Base-by-base conservation (phyloP, 2,113 vertebrate species). In the Orthonyx spaldingii region DNA sequence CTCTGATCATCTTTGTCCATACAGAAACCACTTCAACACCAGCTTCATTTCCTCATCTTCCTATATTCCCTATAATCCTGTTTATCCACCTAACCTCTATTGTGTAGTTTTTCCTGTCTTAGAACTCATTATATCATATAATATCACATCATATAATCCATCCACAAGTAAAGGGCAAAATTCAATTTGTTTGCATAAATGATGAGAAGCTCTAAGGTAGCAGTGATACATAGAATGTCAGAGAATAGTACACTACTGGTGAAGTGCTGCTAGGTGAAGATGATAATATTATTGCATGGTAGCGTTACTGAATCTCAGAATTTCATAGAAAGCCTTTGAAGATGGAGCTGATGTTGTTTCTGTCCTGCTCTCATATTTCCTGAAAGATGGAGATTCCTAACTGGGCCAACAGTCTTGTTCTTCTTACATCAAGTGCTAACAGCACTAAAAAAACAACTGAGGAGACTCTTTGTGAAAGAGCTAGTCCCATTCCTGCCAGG, bases 21-120 rank as follows among this genome's bases (percentile, higher is more conserved):
- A 41, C 0, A 55, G 23, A 75, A 84, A 50, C 3, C 1, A 30
- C 10, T 26, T 3, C 19, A 41, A 39, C 33, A 5, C 2, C 9
- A 74, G 28, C 4, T 23, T 18, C 9, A 42, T 59, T 81, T 94
- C 9, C 30, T 81, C 5, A 35, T 27, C 10, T 37, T 74, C 20
- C 20, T 30, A 23, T 14, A 37, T 53, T 69, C 9, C 50, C 56
- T 66, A 24, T 35, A 78, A 87, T 39, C 11, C 3, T 5, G 9
- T 71, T 46, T 71, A 55, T 20, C 17, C 1, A 3, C 9, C 8
- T 50, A 41, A 33, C 52, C 1, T 35, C 16, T 56, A 5, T 33
- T 3, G 0, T 20, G 3, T 7, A 42, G 3, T 16, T 66, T 81
- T 59, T 55, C 3, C 17, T 64, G 11, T 11, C 7, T 80, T 8